Conservation (phyloP, 35 echinoderm and acorn worm species). For the Chiridota heheva region DNA sequence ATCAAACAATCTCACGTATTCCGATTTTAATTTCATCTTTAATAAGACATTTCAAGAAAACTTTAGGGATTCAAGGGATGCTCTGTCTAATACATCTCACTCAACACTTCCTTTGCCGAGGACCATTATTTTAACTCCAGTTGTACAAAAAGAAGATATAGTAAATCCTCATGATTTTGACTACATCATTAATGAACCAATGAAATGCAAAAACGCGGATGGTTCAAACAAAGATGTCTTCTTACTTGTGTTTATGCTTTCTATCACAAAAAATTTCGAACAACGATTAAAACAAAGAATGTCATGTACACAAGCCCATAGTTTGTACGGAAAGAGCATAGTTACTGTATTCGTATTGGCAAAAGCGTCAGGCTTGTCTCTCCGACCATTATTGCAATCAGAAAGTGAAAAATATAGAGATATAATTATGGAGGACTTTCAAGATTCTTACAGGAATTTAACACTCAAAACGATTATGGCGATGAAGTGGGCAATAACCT, state of each 20-base stretch:
- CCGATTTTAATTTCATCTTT: too few species aligned
- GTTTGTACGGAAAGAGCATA: neutral
- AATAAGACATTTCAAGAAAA: too few species aligned
- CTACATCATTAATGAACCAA: slow-evolving; percentile 48
- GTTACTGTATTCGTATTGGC: slow-evolving; percentile 40
- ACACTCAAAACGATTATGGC: slow-evolving; percentile 57
- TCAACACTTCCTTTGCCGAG: too few species aligned
- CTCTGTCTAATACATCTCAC: too few species aligned
- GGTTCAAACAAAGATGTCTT: slow-evolving; percentile 38
- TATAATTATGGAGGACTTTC: slow-evolving; percentile 43
- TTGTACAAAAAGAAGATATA: too few species aligned
- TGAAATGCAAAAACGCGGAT: too few species aligned
- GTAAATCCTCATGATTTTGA: slow-evolving; percentile 65
- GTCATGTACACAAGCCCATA: neutral
- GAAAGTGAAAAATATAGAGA: slow-evolving; percentile 31
- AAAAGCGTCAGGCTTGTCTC: neutral
- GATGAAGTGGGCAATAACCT: slow-evolving; percentile 42
- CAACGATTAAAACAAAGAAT: slow-evolving; percentile 4
- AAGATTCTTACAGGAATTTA: slow-evolving; percentile 41
- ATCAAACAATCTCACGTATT: too few species aligned
- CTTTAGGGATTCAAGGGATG: too few species aligned
- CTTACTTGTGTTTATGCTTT: slow-evolving; percentile 22
- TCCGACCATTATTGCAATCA: neutral
- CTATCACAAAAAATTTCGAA: neutral
- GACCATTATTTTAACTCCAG: too few species aligned